Conservation (phyloP, 2,113 vertebrate species). For the Gobius niger region DNA sequence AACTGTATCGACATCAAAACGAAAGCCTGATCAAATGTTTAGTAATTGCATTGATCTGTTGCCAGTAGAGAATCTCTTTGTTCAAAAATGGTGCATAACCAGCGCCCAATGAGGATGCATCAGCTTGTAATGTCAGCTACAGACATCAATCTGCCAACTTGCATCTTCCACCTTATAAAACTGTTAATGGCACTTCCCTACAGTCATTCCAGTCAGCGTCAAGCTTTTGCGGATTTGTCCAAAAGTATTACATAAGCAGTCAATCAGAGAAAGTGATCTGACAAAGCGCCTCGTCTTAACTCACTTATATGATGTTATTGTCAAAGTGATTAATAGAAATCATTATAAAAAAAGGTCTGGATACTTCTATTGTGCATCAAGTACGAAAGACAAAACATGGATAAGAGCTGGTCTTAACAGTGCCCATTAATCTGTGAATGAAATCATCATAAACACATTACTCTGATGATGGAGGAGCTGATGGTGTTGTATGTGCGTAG, state of each 20-base stretch:
- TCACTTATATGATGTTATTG: too few species aligned
- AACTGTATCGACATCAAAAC: neutral
- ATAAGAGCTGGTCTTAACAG: too few species aligned
- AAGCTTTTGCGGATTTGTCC: slow-evolving; percentile 1
- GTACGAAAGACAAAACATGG: too few species aligned
- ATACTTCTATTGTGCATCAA: too few species aligned
- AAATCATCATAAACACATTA: slow-evolving; percentile 11
- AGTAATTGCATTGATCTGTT: neutral
- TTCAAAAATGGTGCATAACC: neutral
- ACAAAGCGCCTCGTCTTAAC: neutral
- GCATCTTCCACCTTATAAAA: slow-evolving; percentile 5
- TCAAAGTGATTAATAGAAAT: too few species aligned
- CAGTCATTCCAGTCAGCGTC: neutral
- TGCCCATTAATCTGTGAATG: neutral
- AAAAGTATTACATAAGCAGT: slow-evolving; percentile 3
- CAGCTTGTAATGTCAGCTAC: neutral
- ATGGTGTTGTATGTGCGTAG: slow-evolving; percentile 31
- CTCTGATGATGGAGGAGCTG: slow-evolving; percentile 31
- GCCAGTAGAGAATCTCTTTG: neutral
- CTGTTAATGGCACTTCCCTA: slow-evolving; percentile 2
- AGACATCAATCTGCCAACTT: neutral
- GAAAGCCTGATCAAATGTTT: neutral
- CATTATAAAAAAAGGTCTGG: too few species aligned
- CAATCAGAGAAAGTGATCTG: slow-evolving; percentile 2
- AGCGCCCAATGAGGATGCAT: neutral